Evolutionary conservation across 2,797 vertebrate genomes (phyloP).

Genomic region (Sebastes umbrosus): DNA sequence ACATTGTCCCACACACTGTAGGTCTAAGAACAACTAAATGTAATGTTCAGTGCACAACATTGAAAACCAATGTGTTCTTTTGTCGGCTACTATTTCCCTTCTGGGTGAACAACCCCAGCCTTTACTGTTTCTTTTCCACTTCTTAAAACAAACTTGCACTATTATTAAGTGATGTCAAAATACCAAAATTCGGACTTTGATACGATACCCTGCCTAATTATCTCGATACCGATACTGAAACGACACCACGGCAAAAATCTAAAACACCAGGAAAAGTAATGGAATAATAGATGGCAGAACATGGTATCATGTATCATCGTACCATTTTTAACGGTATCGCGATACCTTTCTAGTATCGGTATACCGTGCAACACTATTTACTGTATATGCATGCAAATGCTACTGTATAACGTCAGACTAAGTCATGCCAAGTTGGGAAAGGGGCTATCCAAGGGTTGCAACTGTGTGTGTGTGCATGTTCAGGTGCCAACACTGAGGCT

Average conservation of each 20-base stretch:
- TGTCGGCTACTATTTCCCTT: neutral
- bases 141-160: neutral
- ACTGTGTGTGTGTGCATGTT: slow-evolving; percentile 34
- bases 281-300: too few species aligned
- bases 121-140: neutral
- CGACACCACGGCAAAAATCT: too few species aligned
- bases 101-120: neutral
- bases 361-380: neutral
- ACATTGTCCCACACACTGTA: too few species aligned
- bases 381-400: neutral
- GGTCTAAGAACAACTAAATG: neutral
- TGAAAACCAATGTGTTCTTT: neutral
- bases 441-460: slow-evolving; percentile 30
- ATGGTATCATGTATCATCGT: too few species aligned
- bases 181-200: too few species aligned
- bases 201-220: neutral
- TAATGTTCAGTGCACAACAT: neutral
- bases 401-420: neutral
- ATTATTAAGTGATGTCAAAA: too few species aligned
- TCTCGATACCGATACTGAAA: too few species aligned
- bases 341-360: too few species aligned
- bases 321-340: too few species aligned
- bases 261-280: too few species aligned
- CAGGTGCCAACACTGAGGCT: slow-evolving; percentile 55
- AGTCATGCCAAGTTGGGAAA: slow-evolving; percentile 24